phyloP scores from a whole-genome alignment of 2,113 vertebrate species.

The Aramus guarauna region DNA sequence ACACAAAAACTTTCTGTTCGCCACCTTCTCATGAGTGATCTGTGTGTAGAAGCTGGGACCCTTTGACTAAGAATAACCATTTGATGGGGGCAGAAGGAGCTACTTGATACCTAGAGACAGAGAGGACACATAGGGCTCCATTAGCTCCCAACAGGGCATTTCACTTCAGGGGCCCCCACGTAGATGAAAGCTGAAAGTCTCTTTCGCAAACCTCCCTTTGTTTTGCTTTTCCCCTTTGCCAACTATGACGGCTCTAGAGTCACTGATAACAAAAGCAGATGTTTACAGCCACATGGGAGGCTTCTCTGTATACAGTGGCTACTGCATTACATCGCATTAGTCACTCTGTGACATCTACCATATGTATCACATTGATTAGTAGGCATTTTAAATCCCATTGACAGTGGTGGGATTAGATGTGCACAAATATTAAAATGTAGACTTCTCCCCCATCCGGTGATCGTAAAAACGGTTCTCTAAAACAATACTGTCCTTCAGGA shows the following conservation, averaged over 20 bases:
- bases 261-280: slow-evolving; percentile 51
- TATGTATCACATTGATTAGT: slow-evolving; percentile 14
- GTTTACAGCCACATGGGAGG: slow-evolving; percentile 38
- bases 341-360: background rate
- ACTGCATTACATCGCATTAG: slow-evolving; percentile 13
- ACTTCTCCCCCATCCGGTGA: background rate
- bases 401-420: slow-evolving; percentile 11
- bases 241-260: background rate
- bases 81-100: background rate
- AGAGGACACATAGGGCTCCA: background rate
- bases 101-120: background rate
- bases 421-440: slow-evolving; percentile 3
- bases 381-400: slow-evolving; percentile 34
- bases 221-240: slow-evolving; percentile 12
- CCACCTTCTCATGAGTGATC: background rate
- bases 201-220: background rate
- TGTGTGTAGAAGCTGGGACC: background rate
- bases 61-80: background rate
- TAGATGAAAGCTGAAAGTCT: background rate
- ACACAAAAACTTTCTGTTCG: background rate
- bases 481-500: background rate
- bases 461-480: background rate
- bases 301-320: slow-evolving; percentile 29
- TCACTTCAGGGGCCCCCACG: background rate
- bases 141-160: background rate